Conservation (phyloP, 2,797 vertebrate species). For the Muscicapa comitata region DNA sequence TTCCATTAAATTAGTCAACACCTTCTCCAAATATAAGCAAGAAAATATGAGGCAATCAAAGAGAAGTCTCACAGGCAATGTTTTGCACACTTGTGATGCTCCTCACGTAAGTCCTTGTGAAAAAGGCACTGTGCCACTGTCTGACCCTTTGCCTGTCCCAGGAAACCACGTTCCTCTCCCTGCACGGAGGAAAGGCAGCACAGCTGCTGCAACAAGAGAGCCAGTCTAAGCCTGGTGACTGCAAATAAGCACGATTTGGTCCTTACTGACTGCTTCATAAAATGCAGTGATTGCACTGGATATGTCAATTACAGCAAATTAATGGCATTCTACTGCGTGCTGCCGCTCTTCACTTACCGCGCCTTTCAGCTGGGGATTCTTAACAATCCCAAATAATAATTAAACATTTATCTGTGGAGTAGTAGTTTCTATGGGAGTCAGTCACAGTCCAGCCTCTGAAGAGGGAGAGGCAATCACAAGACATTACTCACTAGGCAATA, state of each 20-base stretch:
- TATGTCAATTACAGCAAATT: conserved; percentile 41
- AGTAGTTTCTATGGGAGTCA: not conserved
- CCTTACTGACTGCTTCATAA: not conserved
- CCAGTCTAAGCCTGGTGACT: not conserved
- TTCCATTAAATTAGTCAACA: not conserved
- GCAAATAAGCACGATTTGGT: not conserved
- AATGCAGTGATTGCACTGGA: conserved; percentile 3
- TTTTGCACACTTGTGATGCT: not conserved
- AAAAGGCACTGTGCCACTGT: not conserved
- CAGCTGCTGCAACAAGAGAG: not conserved
- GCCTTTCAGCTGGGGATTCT: not conserved
- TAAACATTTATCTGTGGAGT: conserved; percentile 8
- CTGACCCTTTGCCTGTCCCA: not conserved
- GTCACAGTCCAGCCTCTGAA: not conserved
- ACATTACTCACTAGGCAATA: not conserved
- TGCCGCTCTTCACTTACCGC: not conserved
- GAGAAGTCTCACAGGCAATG: not conserved
- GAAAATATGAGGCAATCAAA: not conserved
- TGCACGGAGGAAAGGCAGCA: not conserved
- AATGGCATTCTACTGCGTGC: not conserved
- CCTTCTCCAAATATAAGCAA: not conserved
- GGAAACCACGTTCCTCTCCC: not conserved
- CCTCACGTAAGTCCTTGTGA: not conserved
- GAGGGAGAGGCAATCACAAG: not conserved
- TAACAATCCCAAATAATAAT: conserved; percentile 36